A percentile compares a stretch with the other conserved stretches of the same genome.
Conservation (phyloP, 2,888 invertebrate species). For the Athetis lepigone region DNA sequence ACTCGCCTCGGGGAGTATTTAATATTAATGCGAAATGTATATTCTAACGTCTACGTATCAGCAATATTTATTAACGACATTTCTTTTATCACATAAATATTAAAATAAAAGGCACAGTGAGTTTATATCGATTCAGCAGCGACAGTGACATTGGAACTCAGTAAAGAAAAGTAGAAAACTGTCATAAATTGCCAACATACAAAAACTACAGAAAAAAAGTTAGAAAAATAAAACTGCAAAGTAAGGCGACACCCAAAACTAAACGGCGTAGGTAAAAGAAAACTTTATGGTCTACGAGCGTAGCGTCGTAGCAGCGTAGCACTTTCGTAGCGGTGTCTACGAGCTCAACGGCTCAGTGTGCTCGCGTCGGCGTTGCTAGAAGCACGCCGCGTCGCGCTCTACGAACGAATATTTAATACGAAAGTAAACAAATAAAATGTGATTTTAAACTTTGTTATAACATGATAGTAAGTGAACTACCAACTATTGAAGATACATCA, state of each 20-base stretch:
- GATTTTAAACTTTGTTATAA: slow-evolving; percentile 67
- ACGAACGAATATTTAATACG: slow-evolving; percentile 58
- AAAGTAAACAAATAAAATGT: slow-evolving; percentile 75
- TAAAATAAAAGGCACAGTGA: slow-evolving; percentile 3
- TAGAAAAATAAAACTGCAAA: slow-evolving; percentile 34
- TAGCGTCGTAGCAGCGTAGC: slow-evolving; percentile 49
- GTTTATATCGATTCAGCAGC: slow-evolving; percentile 21
- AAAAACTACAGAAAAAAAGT: slow-evolving; percentile 20
- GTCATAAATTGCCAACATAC: background rate
- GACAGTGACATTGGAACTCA: slow-evolving; percentile 12
- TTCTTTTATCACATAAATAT: too few relatives aligned
- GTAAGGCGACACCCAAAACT: slow-evolving; percentile 27
- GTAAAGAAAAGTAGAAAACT: slow-evolving; percentile 11
- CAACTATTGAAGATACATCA: slow-evolving; percentile 55
- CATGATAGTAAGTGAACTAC: slow-evolving; percentile 62
- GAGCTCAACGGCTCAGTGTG: slow-evolving; percentile 66
- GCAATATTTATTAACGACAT: slow-evolving; percentile 7
- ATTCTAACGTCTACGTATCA: slow-evolving; percentile 35
- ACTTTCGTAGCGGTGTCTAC: slow-evolving; percentile 49
- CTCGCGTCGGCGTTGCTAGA: slow-evolving; percentile 65
- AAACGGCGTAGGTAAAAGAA: slow-evolving; percentile 35
- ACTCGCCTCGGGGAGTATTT: slow-evolving; percentile 45
- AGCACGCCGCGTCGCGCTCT: slow-evolving; percentile 64
- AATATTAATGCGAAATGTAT: slow-evolving; percentile 60
- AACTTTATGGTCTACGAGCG: slow-evolving; percentile 45